Evolutionary conservation across 1,140 invertebrate genomes (phyloP).

Genomic region (Brachionus sp.): DNA sequence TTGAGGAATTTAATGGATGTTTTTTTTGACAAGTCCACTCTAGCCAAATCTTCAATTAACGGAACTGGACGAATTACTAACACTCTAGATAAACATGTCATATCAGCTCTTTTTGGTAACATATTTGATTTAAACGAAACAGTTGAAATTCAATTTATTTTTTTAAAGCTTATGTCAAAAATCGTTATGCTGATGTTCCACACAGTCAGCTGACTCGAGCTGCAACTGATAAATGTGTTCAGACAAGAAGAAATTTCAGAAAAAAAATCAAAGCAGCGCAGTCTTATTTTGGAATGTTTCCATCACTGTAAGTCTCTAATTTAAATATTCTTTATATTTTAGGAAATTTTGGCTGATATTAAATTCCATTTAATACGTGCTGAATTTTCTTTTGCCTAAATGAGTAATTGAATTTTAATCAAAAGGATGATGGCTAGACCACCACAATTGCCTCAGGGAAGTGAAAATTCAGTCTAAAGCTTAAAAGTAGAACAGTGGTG

Average conservation of each 20-base stretch:
- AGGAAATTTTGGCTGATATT: background rate
- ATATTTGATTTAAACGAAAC: background rate
- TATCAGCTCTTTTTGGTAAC: conserved; percentile 42
- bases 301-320: conserved; percentile 18
- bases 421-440: conserved; percentile 41
- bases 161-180: conserved; percentile 43
- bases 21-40: conserved; percentile 41
- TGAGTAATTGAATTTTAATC: background rate
- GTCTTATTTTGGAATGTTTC: conserved; percentile 44
- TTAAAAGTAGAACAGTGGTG: conserved; percentile 3
- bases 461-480: conserved; percentile 36
- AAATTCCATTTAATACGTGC: background rate
- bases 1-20: conserved; percentile 44
- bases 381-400: background rate
- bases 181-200: conserved; percentile 33
- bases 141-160: background rate
- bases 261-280: conserved; percentile 46
- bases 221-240: conserved; percentile 46
- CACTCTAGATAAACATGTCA: conserved; percentile 36
- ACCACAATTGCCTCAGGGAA: conserved; percentile 30
- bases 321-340: background rate
- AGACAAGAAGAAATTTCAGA: conserved; percentile 44
- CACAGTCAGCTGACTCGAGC: conserved; percentile 38
- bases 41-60: conserved; percentile 44
- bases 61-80: conserved; percentile 43